These are phyloP conservation scores for Tupiocoris notatus DNA, from an alignment of 2,888 invertebrate species.

Conservation along the genomic window DNA sequence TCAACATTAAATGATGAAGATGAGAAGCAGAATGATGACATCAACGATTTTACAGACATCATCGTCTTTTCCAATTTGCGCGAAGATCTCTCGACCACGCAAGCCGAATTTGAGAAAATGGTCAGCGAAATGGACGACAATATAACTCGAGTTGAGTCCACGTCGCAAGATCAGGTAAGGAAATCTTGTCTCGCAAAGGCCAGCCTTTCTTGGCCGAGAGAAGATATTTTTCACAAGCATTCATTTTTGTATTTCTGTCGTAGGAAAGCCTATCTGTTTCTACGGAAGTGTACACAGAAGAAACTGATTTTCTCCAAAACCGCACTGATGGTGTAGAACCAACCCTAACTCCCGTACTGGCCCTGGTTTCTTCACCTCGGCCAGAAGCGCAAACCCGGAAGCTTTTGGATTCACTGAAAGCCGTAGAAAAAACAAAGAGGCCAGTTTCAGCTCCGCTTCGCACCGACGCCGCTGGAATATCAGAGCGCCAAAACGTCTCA, in stretches of 20 bases:
- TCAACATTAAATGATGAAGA: neutral
- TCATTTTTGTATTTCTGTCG: too few species aligned
- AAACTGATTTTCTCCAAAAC: neutral
- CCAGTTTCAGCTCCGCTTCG: too few species aligned
- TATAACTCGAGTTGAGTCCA: neutral
- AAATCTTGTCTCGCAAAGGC: too few species aligned
- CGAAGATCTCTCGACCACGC: conserved; percentile 43
- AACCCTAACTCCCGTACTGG: too few species aligned
- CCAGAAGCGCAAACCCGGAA: too few species aligned
- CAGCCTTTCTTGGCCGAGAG: too few species aligned
- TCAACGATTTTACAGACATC: conserved; percentile 46
- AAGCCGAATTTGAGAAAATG: conserved; percentile 39
- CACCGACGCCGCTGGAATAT: too few species aligned
- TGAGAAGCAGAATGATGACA: conserved; percentile 30
- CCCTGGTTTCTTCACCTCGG: too few species aligned
- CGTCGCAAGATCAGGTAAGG: neutral
- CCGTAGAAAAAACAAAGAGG: too few species aligned
- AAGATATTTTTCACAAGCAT: too few species aligned
- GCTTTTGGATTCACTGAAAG: too few species aligned
- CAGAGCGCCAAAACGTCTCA: too few species aligned
- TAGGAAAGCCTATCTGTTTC: neutral
- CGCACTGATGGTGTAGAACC: neutral
- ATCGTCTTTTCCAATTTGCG: conserved; percentile 45
- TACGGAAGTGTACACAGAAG: neutral
- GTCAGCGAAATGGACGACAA: conserved; percentile 36